Evolutionary conservation across 1,140 invertebrate genomes (phyloP).

Genomic region (Bombus cullumanus): DNA sequence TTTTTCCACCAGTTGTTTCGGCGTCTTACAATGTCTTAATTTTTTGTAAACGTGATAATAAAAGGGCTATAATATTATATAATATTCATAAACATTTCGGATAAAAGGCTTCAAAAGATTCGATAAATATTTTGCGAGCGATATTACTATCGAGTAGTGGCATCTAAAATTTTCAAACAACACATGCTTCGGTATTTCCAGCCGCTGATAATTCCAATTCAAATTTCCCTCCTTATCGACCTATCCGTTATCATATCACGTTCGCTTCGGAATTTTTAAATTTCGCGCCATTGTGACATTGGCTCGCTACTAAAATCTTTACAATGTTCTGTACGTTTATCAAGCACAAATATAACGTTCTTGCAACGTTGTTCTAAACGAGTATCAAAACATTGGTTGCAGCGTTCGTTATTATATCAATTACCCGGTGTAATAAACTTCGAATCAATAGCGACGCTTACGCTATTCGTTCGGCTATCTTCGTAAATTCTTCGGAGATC

Average conservation of each 20-base stretch:
- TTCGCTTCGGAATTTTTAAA: not conserved
- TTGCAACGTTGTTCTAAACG: not conserved
- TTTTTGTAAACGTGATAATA: too few relatives aligned
- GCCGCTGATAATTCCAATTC: not conserved
- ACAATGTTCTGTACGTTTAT: not conserved
- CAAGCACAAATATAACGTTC: not conserved
- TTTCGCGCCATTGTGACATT: not conserved
- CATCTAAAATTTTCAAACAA: not conserved
- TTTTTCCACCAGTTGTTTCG: not conserved
- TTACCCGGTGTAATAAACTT: not conserved
- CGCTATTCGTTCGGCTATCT: not conserved
- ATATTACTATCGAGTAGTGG: not conserved
- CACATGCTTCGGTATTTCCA: not conserved
- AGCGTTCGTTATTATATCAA: too few relatives aligned
- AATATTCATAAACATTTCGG: not conserved
- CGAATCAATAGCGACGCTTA: conserved; percentile 10
- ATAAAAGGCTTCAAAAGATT: not conserved
- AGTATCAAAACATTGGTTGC: not conserved
- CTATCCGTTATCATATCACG: not conserved
- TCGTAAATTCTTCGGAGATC: not conserved
- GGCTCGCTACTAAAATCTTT: not conserved
- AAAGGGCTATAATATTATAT: not conserved
- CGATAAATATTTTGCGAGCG: not conserved
- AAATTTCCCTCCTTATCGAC: conserved; percentile 8
- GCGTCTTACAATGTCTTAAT: too few relatives aligned